A percentile compares a stretch with the other conserved stretches of the same genome.
Conservation (phyloP, 2,113 vertebrate genomes). For the Epinephelus lanceolatus region DNA sequence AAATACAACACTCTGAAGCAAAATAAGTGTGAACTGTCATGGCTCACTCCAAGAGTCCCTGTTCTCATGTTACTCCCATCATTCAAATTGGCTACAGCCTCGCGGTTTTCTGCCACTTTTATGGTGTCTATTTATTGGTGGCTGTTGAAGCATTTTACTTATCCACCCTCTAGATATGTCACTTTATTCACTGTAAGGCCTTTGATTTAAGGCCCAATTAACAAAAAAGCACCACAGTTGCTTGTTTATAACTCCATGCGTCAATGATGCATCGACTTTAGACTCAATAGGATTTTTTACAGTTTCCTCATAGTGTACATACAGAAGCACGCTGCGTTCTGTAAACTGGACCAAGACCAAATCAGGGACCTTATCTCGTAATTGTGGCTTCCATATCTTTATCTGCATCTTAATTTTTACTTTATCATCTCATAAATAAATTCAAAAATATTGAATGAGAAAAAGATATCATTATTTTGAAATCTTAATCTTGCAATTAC, state of each 20-base stretch:
- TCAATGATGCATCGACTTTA: constrained; percentile 52
- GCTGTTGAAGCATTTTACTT: constrained; percentile 62
- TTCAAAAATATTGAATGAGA: not conserved
- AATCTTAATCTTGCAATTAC: constrained; percentile 17
- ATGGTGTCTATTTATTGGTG: constrained; percentile 65
- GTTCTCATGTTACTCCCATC: constrained; percentile 54
- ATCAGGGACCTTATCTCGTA: not conserved
- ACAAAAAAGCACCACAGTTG: constrained; percentile 68
- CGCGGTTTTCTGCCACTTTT: constrained; percentile 58
- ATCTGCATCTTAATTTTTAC: not conserved
- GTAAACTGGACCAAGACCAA: not conserved
- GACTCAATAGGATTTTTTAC: not conserved
- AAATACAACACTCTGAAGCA: constrained; percentile 54
- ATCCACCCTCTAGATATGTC: constrained; percentile 45
- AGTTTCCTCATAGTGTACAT: not conserved
- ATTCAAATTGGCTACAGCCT: constrained; percentile 48
- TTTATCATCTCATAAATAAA: not conserved
- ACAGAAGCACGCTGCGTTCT: not conserved
- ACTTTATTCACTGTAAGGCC: constrained; percentile 49
- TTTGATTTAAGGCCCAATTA: constrained; percentile 83
- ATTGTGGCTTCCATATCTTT: not conserved
- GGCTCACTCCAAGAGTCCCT: constrained; percentile 34
- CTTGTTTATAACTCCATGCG: constrained; percentile 62
- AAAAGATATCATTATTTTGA: constrained; percentile 4
- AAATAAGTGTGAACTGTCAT: constrained; percentile 64